Base-by-base conservation (phyloP, 2,113 vertebrate genomes). In the Emydocephalus ijimae region DNA sequence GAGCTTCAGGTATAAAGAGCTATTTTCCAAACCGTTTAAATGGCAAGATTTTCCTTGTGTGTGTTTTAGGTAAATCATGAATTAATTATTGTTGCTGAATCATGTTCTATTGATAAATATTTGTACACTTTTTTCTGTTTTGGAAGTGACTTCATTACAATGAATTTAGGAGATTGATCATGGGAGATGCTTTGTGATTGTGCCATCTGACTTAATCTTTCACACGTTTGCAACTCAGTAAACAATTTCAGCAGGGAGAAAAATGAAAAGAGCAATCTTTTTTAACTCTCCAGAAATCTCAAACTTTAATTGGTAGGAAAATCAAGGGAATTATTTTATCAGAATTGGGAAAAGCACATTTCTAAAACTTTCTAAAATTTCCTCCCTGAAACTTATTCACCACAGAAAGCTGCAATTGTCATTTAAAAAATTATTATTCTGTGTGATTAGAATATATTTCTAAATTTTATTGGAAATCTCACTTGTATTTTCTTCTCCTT, bases 1-100 rank as follows among this genome's bases (percentile, higher is more conserved):
- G 91, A 97, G 59, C 96, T 99, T 69, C 97, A 98, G 98, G 98
- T 98, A 50, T 50, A 95, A 89, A 95, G 94, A 88, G 43, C 56
- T 94, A 90, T 52, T 92, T n/a, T 7, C 95, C 74, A 90, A 93
- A 14, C 20, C 18, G n/a, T 95, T 96, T 95, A 92, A 50, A 91
- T 56, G 69, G 89, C 29, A 86, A 34, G 87, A 85, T 89, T 14
- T 26, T 59, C 55, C 10, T 54, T 12, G 14, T 57, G 12, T 1
- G 21, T 43, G 92, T 43, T 74, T 5, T 55, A 55, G 23, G 5
- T 56, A 55, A 55, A 89, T 45, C 23, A 34, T 15, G 1, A 56
- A 56, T 43, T 81, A 20, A 18, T 45, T 56, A 45, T 45, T 34
- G 9, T 54, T 90, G 59, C 20, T 93, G 3, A 88, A 88, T 56